Percentiles rank a stretch among this genome's conserved stretches.
phyloP scores from a whole-genome alignment of 2,888 invertebrate species.

The Noctua comes region DNA sequence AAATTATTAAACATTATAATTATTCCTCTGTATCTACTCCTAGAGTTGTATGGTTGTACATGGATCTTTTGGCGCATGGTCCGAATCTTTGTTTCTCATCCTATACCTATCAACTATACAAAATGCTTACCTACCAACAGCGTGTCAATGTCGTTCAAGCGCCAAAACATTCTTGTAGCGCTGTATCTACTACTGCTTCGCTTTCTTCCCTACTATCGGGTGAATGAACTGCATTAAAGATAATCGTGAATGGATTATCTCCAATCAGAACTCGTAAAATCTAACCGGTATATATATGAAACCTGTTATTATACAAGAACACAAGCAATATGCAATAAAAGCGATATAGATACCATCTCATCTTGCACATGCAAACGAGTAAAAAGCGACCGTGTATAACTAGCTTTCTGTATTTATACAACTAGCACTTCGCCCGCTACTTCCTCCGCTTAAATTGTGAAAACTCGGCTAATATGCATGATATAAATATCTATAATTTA shows the following conservation, averaged over 20 bases:
- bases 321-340: slow-evolving; percentile 14
- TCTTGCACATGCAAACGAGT: background rate
- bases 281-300: slow-evolving; percentile 11
- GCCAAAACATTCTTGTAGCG: background rate
- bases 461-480: too few species aligned
- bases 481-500: too few species aligned
- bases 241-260: background rate
- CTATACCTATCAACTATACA: too few species aligned
- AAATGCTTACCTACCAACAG: too few species aligned
- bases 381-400: slow-evolving; percentile 6
- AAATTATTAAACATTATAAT: too few species aligned
- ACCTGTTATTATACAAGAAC: slow-evolving; percentile 33
- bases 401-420: slow-evolving; percentile 32
- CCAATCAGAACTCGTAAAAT: background rate
- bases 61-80: too few species aligned
- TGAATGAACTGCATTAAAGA: background rate
- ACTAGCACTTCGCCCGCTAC: background rate
- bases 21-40: too few species aligned
- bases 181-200: background rate
- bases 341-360: background rate
- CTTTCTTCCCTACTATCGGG: background rate
- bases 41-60: too few species aligned
- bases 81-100: too few species aligned
- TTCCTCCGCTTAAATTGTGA: too few species aligned
- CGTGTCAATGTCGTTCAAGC: background rate